A percentile compares a stretch with the other conserved stretches of the same genome.
Evolutionary conservation across 2,888 invertebrate species (phyloP).

Genomic region (Sinopyrophorus schimmeli): DNA sequence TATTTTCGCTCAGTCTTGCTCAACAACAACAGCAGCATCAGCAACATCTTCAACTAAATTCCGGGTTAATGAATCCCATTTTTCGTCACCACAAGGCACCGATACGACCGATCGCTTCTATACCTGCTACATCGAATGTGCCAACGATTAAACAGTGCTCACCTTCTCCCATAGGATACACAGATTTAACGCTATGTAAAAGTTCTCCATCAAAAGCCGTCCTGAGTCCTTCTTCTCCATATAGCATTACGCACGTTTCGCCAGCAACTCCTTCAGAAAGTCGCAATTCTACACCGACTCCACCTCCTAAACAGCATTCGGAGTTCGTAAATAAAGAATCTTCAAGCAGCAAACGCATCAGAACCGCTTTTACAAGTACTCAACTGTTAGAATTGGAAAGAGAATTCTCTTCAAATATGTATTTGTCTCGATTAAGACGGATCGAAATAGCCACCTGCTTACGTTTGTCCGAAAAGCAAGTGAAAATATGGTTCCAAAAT

Average conservation of each 20-base stretch:
- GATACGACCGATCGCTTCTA: constrained; percentile 47
- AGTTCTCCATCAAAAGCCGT: constrained; percentile 4
- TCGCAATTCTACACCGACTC: constrained; percentile 62
- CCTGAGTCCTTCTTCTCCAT: constrained; percentile 11
- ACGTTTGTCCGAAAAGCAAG: constrained; percentile 90
- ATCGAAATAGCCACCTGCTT: constrained; percentile 92
- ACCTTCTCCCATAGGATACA: constrained; percentile 20
- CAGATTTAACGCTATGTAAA: constrained; percentile 13
- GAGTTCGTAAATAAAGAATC: constrained; percentile 57
- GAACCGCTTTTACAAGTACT: constrained; percentile 92
- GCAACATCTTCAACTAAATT: constrained; percentile 38
- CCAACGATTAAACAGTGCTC: constrained; percentile 28
- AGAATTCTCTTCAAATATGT: constrained; percentile 89
- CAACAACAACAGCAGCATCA: constrained; percentile 61
- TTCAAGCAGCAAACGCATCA: constrained; percentile 81
- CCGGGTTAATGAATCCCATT: constrained; percentile 55
- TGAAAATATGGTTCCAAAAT: constrained; percentile 95
- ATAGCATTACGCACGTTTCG: constrained; percentile 32
- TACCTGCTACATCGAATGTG: too few relatives aligned
- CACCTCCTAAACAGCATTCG: constrained; percentile 56
- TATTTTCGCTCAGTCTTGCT: constrained; percentile 67
- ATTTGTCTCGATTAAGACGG: constrained; percentile 82
- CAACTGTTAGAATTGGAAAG: constrained; percentile 85
- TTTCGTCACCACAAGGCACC: constrained; percentile 46
- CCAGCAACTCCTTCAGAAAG: constrained; percentile 49